Evolutionary conservation across 2,888 invertebrate species (phyloP).

Genomic region (Epinotia ramella): DNA sequence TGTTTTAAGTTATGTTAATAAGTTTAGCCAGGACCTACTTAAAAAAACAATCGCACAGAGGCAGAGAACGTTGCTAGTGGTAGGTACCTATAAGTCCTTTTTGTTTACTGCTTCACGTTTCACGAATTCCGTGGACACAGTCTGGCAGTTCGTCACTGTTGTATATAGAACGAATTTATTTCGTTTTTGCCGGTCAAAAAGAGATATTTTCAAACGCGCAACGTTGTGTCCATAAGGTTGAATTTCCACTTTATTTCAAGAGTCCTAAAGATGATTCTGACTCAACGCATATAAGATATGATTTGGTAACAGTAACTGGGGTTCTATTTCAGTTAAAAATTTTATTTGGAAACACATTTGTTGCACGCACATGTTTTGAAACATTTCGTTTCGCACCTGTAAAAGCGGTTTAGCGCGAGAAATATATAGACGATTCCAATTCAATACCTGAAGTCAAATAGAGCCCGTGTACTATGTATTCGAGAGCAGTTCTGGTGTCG

Average conservation of each 20-base stretch:
- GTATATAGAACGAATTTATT: conserved; percentile 13
- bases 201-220: background rate
- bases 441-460: conserved; percentile 1
- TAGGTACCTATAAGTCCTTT: too few relatives aligned
- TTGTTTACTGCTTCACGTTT: background rate
- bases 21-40: too few relatives aligned
- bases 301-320: background rate
- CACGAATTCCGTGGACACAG: background rate
- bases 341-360: background rate
- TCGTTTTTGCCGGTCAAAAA: conserved; percentile 10
- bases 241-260: conserved; percentile 3
- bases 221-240: too few relatives aligned
- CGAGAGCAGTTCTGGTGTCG: background rate
- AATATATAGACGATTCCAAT: background rate
- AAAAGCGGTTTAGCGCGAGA: background rate
- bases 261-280: background rate
- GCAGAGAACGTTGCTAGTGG: too few relatives aligned
- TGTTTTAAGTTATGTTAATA: too few relatives aligned
- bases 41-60: too few relatives aligned
- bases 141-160: background rate
- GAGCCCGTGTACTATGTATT: background rate
- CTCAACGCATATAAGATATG: background rate
- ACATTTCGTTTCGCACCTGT: background rate
- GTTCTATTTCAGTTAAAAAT: background rate
- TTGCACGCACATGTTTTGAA: background rate